Conservation (phyloP, 2,888 invertebrate species). For the Nephrocerus scutellatus region DNA sequence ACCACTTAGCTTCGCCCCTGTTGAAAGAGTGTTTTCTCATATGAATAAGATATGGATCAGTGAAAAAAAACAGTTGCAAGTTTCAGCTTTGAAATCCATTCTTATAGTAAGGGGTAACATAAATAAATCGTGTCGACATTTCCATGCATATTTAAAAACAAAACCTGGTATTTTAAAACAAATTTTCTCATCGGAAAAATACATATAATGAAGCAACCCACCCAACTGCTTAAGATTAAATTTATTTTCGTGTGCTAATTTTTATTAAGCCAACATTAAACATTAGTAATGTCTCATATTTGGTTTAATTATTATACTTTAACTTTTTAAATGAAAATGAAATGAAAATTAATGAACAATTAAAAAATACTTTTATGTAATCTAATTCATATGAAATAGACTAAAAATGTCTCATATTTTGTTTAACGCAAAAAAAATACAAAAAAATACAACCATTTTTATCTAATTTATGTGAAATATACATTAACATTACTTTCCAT, state of each 20-base stretch:
- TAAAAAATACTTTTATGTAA: too few species aligned
- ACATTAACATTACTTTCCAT: too few species aligned
- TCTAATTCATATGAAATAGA: too few species aligned
- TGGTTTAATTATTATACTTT: too few species aligned
- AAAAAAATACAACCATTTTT: too few species aligned
- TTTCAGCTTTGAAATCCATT: slow-evolving; percentile 4
- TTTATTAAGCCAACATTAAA: too few species aligned
- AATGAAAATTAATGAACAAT: too few species aligned
- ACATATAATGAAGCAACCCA: slow-evolving; percentile 6
- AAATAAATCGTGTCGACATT: slow-evolving; percentile 7
- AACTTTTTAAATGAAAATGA: too few species aligned
- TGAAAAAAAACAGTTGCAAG: slow-evolving; percentile 3
- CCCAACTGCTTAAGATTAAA: slow-evolving; percentile 5
- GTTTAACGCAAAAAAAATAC: too few species aligned
- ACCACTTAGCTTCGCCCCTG: slow-evolving; percentile 3
- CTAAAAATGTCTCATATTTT: too few species aligned
- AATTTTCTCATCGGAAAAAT: slow-evolving; percentile 4
- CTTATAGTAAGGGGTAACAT: slow-evolving; percentile 4
- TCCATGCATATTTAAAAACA: slow-evolving; percentile 5
- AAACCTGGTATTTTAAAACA: slow-evolving; percentile 6
- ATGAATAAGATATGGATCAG: slow-evolving; percentile 3
- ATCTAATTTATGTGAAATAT: too few species aligned
- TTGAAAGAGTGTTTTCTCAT: slow-evolving; percentile 1
- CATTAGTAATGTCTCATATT: too few species aligned
- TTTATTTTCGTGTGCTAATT: slow-evolving; percentile 1